Evolutionary conservation across 2,797 vertebrate genomes (phyloP).

Genomic region (Enteromius unitaeniatus): DNA sequence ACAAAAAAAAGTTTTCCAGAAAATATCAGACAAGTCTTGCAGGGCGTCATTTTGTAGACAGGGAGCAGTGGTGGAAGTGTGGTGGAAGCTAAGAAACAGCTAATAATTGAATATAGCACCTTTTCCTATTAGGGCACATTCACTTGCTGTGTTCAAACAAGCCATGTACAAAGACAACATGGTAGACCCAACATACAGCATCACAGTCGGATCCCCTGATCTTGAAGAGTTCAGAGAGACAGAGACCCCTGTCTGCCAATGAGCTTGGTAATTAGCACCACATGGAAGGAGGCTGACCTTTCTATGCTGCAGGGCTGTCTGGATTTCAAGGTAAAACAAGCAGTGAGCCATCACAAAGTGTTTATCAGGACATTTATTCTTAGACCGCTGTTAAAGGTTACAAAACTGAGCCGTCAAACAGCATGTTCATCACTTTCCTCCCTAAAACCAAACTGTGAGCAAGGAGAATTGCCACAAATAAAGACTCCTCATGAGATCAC

Average conservation of each 20-base stretch:
- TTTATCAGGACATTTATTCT: slow-evolving; percentile 79
- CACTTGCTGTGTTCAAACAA: slow-evolving; percentile 23
- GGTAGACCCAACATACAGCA: background rate
- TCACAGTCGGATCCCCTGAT: slow-evolving; percentile 43
- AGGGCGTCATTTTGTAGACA: too few species aligned
- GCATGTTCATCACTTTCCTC: slow-evolving; percentile 61
- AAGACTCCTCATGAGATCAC: slow-evolving; percentile 24
- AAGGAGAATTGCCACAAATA: slow-evolving; percentile 46
- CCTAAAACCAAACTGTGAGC: slow-evolving; percentile 59
- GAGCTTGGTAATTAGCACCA: slow-evolving; percentile 71
- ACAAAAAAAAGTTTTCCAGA: too few species aligned
- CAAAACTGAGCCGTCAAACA: slow-evolving; percentile 60
- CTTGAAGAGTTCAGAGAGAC: slow-evolving; percentile 47
- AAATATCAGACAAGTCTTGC: too few species aligned
- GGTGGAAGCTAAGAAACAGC: background rate
- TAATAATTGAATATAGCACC: background rate
- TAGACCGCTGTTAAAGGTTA: slow-evolving; percentile 76
- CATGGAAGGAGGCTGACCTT: slow-evolving; percentile 77
- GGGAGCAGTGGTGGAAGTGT: background rate
- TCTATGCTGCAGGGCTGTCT: slow-evolving; percentile 65
- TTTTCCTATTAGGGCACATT: background rate
- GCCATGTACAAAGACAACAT: slow-evolving; percentile 18
- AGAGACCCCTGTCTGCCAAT: slow-evolving; percentile 66
- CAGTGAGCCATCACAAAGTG: slow-evolving; percentile 73
- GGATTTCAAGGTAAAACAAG: slow-evolving; percentile 68